Evolutionary conservation across 2,113 vertebrate species (phyloP), one percentile per base, ranked within the genome.

Genomic region (Atrichornis clamosus): DNA sequence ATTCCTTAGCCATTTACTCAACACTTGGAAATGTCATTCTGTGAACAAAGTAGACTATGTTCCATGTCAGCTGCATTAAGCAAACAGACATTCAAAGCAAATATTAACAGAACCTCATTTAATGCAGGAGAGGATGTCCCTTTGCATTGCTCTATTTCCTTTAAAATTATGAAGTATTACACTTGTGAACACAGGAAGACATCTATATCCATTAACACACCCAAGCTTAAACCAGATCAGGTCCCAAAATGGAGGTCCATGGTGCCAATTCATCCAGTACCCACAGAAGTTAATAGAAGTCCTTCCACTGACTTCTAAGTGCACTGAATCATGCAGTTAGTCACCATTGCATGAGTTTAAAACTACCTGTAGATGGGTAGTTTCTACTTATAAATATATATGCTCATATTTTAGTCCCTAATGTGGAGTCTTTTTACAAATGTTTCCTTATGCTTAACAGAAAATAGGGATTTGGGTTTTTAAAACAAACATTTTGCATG

Each of bases 41-140:
- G 62, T 89, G 68, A 60, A 79, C 69, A 77, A 96, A 50, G 14
- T 11, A 75, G 86, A 70, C 85, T 75, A 46, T 62, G 33, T 26
- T 89, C 64, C 67, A 74, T 74, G 42, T 84, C 88, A 91, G 82
- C 68, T 78, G 22, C 30, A 79, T 64, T 94, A 87, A 94, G 65
- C n/a, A 90, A 95, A 77, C 32, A 84, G 39, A 26, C 41, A 68
- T 77, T 92, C 77, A 21, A 67, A 87, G 21, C 85, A 95, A 97
- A 94, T 85, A 93, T 95, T 88, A 93, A 90, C 39, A 94, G 68
- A 70, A 77, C 42, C 77, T 95, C 32, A 91, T 68, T 72, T 94
- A 84, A 95, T 60, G 56, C 32, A 89, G 59, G 79, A 94, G 15
- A 92, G 33, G 91, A 64, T 64, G 28, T 75, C 74, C 47, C 69